Evolutionary conservation across 53 echinoderm and acorn worm genomes (phyloP).

Genomic region (Crossaster papposus): DNA sequence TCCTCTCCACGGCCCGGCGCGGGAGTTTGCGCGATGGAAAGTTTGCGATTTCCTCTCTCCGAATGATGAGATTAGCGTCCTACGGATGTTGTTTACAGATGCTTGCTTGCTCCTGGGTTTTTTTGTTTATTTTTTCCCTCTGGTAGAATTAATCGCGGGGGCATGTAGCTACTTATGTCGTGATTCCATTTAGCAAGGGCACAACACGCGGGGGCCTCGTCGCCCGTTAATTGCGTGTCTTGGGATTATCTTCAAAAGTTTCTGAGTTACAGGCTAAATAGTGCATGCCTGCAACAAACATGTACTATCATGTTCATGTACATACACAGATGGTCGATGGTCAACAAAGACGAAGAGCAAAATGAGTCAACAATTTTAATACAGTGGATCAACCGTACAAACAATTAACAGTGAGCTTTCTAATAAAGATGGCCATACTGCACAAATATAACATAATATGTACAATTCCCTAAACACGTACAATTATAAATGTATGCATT

Average conservation of each 20-base stretch:
- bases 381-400: no score
- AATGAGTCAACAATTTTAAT: no score
- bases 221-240: conserved; percentile 13
- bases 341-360: no score
- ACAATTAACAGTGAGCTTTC: no score
- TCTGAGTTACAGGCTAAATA: background rate
- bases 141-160: conserved; percentile 48
- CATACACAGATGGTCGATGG: no score
- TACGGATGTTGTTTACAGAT: conserved; percentile 66
- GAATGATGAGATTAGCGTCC: conserved; percentile 65
- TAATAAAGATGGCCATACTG: no score
- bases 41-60: conserved; percentile 1
- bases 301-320: no score
- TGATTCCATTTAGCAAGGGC: conserved; percentile 17
- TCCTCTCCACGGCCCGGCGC: conserved; percentile 42
- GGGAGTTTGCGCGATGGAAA: background rate
- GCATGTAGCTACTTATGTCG: conserved; percentile 52
- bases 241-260: background rate
- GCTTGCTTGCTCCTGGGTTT: conserved; percentile 35
- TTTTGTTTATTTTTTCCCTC: no score
- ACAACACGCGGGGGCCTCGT: background rate
- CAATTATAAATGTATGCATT: no score
- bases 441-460: no score
- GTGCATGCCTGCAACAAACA: background rate
- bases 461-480: no score